Evolutionary conservation across 2,888 invertebrate genomes (phyloP), one percentile per base, ranked within the genome.

Genomic region (Cylindroiulus punctatus): DNA sequence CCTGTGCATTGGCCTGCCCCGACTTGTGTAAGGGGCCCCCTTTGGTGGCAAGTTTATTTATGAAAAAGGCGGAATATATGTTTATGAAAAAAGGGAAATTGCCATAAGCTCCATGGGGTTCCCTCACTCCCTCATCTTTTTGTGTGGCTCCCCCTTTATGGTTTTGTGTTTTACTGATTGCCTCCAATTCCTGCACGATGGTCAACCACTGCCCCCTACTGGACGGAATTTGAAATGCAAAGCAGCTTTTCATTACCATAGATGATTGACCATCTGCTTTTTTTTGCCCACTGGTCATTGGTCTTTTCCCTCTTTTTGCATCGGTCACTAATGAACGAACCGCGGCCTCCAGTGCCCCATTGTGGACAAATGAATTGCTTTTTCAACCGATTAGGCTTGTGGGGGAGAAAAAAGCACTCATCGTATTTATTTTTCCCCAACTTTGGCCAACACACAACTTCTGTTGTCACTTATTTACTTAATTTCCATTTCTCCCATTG

Each of bases 341-440:
- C 17, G 30, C 76, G 76, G 26, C 76, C 76, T 76, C 30, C 76
- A 76, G 76, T 76, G 76, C 30, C 76, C 30, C 76, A 76, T 76
- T 76, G 76, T 76, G 76, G 76, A 76, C 76, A 76, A 76, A 76
- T 76, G 76, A 76, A 76, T 76, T 76, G 76, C 76, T 76, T 76
- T 76, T 76, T 76, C 76, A 30, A 76, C 76, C 76, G 76, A 76
- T 76, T 76, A 76, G 76, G 76, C 30, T 52, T 52, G 52, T 76
- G 76, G 26, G 76, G 5, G 76, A 30, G 30, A 76, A 76, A 65
- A 76, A 76, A 76, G 76, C 76, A 76, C 76, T 76, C 76, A 76
- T 32, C 76, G 30, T 32, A 76, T 76, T 76, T 32, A 76, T 30
- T 32, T 76, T 12, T 17, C 76, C 76, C 76, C 32, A 76, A 30